phyloP scores from a whole-genome alignment of 2,888 invertebrate species.

The Stomorhina lunata region DNA sequence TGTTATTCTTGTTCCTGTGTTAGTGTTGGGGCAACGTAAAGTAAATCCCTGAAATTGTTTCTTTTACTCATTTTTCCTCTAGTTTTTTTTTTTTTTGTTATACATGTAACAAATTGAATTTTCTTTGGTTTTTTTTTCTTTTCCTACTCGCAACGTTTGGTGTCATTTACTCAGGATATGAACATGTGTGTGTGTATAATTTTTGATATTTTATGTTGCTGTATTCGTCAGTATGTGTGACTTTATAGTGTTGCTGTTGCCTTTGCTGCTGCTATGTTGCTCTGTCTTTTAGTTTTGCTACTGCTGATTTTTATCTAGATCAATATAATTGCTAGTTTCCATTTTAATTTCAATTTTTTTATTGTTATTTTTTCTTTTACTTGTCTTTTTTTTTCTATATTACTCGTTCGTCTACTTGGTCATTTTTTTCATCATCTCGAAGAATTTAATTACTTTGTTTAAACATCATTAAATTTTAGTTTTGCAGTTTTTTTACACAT shows the following conservation, averaged over 20 bases:
- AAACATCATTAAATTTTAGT: constrained; percentile 45
- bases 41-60: constrained; percentile 47
- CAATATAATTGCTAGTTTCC: constrained; percentile 61
- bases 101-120: constrained; percentile 53
- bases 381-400: neutral
- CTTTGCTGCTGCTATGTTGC: no score
- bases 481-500: neutral
- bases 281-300: neutral
- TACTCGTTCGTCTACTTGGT: neutral
- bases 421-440: neutral
- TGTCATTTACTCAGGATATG: constrained; percentile 26
- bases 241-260: constrained; percentile 24
- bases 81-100: neutral
- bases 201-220: neutral
- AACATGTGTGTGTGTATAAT: neutral
- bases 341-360: constrained; percentile 34
- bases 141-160: neutral
- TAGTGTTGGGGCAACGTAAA: constrained; percentile 17
- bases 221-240: neutral
- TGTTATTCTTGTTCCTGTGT: neutral
- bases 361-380: neutral
- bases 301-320: constrained; percentile 44
- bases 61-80: neutral
- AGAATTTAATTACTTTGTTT: constrained; percentile 45
- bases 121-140: constrained; percentile 32